These are phyloP conservation scores for Vireo griseus DNA, from an alignment of 2,797 vertebrate genomes.

Conservation along the genomic window DNA sequence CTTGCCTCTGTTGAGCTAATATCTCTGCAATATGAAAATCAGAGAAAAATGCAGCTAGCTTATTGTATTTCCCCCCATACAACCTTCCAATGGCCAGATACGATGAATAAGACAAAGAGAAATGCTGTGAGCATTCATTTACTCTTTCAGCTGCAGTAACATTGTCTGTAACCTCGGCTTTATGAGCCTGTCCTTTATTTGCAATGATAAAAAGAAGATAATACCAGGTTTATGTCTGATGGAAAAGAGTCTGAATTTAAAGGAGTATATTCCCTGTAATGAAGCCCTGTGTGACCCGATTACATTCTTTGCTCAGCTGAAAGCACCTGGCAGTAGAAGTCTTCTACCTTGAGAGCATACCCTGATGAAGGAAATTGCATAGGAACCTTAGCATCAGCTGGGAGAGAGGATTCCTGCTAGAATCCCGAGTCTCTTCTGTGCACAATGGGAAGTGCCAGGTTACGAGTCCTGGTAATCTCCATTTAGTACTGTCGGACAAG, in stretches of 20 bases:
- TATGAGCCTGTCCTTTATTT: constrained; percentile 60
- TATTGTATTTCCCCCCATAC: not conserved
- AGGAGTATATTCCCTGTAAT: constrained; percentile 2
- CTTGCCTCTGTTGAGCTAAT: constrained; percentile 16
- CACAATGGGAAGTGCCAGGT: accelerated
- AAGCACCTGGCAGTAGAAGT: not conserved
- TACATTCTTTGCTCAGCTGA: not conserved
- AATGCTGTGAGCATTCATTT: constrained; percentile 43
- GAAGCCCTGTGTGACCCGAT: not conserved
- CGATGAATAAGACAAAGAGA: constrained; percentile 34
- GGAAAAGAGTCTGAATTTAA: constrained; percentile 39
- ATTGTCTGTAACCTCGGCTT: constrained; percentile 59
- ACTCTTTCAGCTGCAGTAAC: constrained; percentile 45
- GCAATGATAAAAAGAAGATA: constrained; percentile 59
- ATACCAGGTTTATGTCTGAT: constrained; percentile 45
- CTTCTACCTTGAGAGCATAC: not conserved
- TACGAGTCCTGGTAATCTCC: not conserved
- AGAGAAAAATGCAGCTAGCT: not conserved
- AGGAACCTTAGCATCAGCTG: not conserved
- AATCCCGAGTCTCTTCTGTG: not conserved
- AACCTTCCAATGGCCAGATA: constrained; percentile 25
- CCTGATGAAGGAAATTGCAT: not conserved
- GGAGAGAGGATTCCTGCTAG: not conserved
- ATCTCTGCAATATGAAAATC: constrained; percentile 29
- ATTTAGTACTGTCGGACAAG: accelerated